phyloP scores from a whole-genome alignment of 2,888 invertebrate genomes.

The Sinopyrophorus schimmeli region DNA sequence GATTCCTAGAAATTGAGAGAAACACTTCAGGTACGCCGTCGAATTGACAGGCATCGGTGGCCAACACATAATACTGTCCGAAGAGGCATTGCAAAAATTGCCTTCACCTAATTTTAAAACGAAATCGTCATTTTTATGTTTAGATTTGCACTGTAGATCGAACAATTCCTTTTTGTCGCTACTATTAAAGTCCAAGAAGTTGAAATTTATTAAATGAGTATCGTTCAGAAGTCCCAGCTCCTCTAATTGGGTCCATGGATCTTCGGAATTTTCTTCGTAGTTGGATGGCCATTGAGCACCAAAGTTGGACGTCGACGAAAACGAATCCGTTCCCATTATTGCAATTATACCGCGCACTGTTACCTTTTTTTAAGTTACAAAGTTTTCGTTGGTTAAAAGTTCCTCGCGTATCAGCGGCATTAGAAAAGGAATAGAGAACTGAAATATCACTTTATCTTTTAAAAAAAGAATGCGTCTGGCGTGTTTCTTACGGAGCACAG shows the following conservation, averaged over 20 bases:
- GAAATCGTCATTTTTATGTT: conserved; percentile 8
- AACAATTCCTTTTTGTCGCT: conserved; percentile 17
- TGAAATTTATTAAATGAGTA: conserved; percentile 15
- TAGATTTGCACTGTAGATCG: conserved; percentile 19
- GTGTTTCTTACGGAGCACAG: conserved; percentile 7
- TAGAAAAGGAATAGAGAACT: conserved; percentile 12
- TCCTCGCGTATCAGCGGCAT: too few relatives aligned
- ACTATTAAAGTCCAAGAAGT: conserved; percentile 19
- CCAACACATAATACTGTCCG: conserved; percentile 84
- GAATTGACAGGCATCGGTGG: conserved; percentile 74
- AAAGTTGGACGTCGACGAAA: conserved; percentile 2
- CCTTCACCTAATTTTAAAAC: conserved; percentile 16
- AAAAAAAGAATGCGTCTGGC: conserved; percentile 11
- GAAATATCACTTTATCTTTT: conserved; percentile 19
- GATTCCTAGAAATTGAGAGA: conserved; percentile 76
- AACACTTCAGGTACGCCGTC: conserved; percentile 73
- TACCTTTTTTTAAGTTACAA: too few relatives aligned
- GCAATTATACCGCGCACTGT: too few relatives aligned
- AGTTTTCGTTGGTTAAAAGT: too few relatives aligned
- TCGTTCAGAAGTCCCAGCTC: conserved; percentile 23
- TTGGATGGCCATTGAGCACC: not conserved
- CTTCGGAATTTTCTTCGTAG: conserved; percentile 14
- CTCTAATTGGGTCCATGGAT: conserved; percentile 16
- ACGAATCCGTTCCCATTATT: conserved; percentile 10
- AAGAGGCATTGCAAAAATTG: conserved; percentile 66